A percentile compares a stretch with the other conserved stretches of the same genome.
phyloP scores from a whole-genome alignment of 2,888 invertebrate species.

The Hydrotaea cyrtoneurina region DNA sequence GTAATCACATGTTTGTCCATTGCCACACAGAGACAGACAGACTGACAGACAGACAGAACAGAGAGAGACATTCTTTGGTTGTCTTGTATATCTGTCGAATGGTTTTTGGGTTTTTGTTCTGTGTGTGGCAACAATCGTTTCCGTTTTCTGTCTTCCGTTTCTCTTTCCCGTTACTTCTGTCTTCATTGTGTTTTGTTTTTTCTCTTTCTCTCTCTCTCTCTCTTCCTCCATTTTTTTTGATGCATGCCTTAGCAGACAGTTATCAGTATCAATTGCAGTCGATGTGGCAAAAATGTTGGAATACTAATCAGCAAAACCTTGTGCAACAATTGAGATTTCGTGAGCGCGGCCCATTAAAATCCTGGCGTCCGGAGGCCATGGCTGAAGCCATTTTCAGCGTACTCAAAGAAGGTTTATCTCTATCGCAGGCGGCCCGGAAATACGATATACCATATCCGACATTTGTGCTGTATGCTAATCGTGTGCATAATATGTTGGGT shows the following conservation, averaged over 20 bases:
- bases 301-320: conserved; percentile 93
- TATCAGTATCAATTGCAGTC: conserved; percentile 97
- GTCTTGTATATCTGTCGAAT: background rate
- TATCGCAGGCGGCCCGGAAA: conserved; percentile 95
- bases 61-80: background rate
- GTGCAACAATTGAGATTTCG: conserved; percentile 94
- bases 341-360: conserved; percentile 94
- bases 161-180: conserved; percentile 30
- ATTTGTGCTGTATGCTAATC: conserved; percentile 94
- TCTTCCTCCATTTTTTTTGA: background rate
- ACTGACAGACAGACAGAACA: no score
- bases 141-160: conserved; percentile 60
- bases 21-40: background rate
- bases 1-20: conserved; percentile 15
- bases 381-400: conserved; percentile 96
- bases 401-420: conserved; percentile 92
- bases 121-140: conserved; percentile 43
- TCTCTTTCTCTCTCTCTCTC: conserved; percentile 16
- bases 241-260: conserved; percentile 86
- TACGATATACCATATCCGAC: conserved; percentile 97
- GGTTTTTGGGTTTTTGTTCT: conserved; percentile 46
- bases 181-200: conserved; percentile 17
- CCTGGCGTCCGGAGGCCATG: conserved; percentile 97
- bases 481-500: conserved; percentile 96
- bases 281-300: conserved; percentile 98